A percentile compares a stretch with the other conserved stretches of the same genome.
Evolutionary conservation across 2,113 vertebrate species (phyloP).

Genomic region (Myrmecophaga tridactyla): DNA sequence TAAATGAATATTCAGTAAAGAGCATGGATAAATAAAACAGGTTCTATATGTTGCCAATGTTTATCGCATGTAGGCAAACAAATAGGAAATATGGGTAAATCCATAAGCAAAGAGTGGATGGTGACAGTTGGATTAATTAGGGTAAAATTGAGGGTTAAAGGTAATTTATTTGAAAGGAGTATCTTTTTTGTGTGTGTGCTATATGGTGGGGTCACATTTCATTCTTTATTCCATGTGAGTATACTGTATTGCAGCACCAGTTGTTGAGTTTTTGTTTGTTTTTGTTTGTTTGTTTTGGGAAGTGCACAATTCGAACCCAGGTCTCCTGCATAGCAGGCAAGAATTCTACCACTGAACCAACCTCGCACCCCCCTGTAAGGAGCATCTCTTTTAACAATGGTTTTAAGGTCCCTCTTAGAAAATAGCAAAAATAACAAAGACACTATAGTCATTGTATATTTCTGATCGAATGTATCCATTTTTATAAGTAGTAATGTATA

Average conservation of each 20-base stretch:
- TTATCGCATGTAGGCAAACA: neutral
- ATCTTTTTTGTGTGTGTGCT: no score
- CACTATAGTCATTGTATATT: neutral
- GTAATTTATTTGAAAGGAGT: neutral
- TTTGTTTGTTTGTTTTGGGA: no score
- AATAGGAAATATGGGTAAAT: rapidly evolving
- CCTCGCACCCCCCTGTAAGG: no score
- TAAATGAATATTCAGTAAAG: no score
- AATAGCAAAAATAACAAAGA: neutral
- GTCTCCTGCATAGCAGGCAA: no score
- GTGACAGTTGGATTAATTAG: neutral
- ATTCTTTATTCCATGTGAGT: no score
- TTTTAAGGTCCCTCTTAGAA: neutral
- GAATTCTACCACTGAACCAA: no score
- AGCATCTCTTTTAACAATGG: neutral
- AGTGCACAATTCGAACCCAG: no score
- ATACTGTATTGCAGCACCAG: no score
- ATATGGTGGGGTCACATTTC: no score
- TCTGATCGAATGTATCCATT: neutral
- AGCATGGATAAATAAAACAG: neutral
- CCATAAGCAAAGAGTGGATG: rapidly evolving
- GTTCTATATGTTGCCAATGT: rapidly evolving
- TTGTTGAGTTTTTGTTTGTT: no score
- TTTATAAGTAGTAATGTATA: neutral
- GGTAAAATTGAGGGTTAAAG: neutral